A percentile compares a stretch with the other conserved stretches of the same genome.
Conservation (phyloP, 2,113 vertebrate genomes). For the Serinus canaria region DNA sequence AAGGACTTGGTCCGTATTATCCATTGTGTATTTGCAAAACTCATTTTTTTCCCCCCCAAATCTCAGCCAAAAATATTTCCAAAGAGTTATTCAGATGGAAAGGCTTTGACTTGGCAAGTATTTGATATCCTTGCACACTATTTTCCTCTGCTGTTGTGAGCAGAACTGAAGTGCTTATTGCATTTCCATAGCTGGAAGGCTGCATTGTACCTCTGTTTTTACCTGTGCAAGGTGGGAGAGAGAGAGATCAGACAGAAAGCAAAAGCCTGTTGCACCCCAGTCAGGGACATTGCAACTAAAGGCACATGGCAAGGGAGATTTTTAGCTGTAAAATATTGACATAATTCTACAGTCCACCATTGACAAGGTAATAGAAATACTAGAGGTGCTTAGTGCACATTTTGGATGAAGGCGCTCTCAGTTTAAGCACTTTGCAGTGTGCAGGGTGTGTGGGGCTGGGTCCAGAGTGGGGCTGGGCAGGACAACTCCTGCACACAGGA, state of each 20-base stretch:
- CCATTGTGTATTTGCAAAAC: constrained; percentile 27
- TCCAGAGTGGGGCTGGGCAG: not conserved
- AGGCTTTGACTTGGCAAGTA: constrained; percentile 22
- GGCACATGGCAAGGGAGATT: fast-evolving
- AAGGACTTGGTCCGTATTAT: not conserved
- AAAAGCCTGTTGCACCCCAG: not conserved
- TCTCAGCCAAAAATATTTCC: constrained; percentile 55
- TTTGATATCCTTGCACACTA: not conserved
- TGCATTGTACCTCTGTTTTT: not conserved
- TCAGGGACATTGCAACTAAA: not conserved
- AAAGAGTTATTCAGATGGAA: constrained; percentile 53
- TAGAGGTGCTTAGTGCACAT: not conserved
- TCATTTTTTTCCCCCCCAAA: not conserved
- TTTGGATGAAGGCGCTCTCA: fast-evolving
- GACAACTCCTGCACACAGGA: not conserved
- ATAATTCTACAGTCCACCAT: not conserved
- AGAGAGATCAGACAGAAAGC: not conserved
- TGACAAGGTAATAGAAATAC: not conserved
- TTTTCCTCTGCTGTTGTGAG: not conserved
- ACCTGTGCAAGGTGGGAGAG: not conserved
- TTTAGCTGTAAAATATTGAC: not conserved
- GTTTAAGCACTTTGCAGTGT: not conserved
- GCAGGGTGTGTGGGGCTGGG: not conserved
- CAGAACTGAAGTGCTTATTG: not conserved
- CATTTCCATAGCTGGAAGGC: not conserved